phyloP scores from a whole-genome alignment of 2,113 vertebrate genomes.

The Psettodes erumei region DNA sequence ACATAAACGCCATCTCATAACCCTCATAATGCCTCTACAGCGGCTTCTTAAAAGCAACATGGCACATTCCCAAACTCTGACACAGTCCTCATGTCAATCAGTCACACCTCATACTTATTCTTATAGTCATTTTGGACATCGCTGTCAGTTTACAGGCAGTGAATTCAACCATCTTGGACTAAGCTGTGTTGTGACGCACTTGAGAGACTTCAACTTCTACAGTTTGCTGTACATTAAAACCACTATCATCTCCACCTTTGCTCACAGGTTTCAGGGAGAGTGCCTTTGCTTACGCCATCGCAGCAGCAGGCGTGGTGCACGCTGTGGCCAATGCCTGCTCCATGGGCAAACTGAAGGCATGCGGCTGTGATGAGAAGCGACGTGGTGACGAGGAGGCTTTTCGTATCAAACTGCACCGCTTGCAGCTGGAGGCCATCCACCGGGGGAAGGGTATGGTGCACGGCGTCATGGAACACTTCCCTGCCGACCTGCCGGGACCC shows the following conservation, averaged over 20 bases:
- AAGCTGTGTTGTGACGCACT: background rate
- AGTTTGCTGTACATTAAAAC: background rate
- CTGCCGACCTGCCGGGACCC: conserved; percentile 86
- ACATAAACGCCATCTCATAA: background rate
- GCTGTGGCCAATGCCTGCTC: conserved; percentile 96
- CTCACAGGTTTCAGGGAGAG: conserved; percentile 94
- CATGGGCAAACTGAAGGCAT: conserved; percentile 95
- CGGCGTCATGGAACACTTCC: conserved; percentile 93
- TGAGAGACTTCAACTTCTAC: conserved; percentile 13
- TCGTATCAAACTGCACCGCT: conserved; percentile 90
- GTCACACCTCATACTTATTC: background rate
- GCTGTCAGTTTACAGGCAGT: conserved; percentile 1
- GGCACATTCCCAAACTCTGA: background rate
- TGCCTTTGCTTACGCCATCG: conserved; percentile 95
- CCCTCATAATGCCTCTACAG: background rate
- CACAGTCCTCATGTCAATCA: conserved; percentile 1
- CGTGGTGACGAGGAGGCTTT: conserved; percentile 96
- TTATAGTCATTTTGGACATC: conserved; percentile 15
- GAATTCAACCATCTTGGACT: background rate
- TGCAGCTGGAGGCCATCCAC: conserved; percentile 96
- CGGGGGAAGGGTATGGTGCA: conserved; percentile 96
- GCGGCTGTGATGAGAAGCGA: conserved; percentile 92
- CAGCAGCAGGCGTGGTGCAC: conserved; percentile 93
- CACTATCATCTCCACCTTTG: background rate
- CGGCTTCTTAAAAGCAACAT: background rate